Conservation (phyloP, 2,797 vertebrate species). For the Distichodus sexfasciatus region DNA sequence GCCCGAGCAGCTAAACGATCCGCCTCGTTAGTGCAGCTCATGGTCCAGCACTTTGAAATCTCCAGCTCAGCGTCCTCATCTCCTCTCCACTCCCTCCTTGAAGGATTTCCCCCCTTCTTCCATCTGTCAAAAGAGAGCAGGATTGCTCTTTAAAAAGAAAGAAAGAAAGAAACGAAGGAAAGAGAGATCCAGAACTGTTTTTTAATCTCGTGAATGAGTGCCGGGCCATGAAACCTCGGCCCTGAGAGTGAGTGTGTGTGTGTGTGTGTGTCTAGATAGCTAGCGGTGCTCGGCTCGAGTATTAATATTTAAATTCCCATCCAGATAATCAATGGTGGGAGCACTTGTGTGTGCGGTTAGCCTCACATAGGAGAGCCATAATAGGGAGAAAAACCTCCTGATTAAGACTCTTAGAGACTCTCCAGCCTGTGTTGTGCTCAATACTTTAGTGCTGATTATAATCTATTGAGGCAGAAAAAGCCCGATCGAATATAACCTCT, state of each 20-base stretch:
- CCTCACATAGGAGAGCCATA: conserved; percentile 87
- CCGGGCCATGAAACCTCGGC: conserved; percentile 76
- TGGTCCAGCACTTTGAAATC: conserved; percentile 71
- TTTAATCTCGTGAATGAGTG: conserved; percentile 85
- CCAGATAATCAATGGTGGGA: conserved; percentile 82
- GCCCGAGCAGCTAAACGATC: conserved; percentile 66
- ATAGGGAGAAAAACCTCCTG: conserved; percentile 90
- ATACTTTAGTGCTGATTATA: conserved; percentile 97
- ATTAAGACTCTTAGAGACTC: conserved; percentile 92
- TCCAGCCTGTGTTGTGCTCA: conserved; percentile 89
- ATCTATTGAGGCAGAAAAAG: conserved; percentile 99
- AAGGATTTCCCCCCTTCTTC: conserved; percentile 64
- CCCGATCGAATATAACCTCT: conserved; percentile 98
- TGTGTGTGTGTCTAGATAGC: too few relatives aligned
- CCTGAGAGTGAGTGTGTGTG: conserved; percentile 75
- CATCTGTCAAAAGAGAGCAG: conserved; percentile 69
- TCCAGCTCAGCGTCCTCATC: conserved; percentile 59
- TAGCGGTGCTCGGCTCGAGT: conserved; percentile 71
- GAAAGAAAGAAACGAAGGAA: conserved; percentile 35
- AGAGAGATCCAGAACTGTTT: conserved; percentile 66
- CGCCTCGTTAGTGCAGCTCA: conserved; percentile 65
- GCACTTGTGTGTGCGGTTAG: conserved; percentile 79
- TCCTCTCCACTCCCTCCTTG: conserved; percentile 72
- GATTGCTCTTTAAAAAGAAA: conserved; percentile 49
- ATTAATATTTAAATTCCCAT: conserved; percentile 87